These are phyloP conservation scores for Odiellus spinosus DNA, from an alignment of 2,888 invertebrate genomes.

Conservation along the genomic window DNA sequence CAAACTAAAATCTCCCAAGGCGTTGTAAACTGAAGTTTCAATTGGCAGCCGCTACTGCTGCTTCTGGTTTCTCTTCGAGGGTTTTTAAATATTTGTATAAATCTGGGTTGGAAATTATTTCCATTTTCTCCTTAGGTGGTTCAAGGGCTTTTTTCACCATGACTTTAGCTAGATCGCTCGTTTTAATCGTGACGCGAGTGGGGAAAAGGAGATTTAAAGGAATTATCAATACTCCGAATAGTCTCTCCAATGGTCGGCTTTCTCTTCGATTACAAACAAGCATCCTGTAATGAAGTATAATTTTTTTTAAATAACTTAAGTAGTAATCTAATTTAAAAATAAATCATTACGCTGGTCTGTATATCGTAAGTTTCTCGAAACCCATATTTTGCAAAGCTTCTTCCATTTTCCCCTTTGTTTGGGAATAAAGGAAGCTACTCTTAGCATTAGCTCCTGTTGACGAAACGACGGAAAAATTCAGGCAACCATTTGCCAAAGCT, in stretches of 20 bases:
- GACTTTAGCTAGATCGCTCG: background rate
- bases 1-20: no score
- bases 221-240: background rate
- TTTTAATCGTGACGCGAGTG: background rate
- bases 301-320: no score
- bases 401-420: slow-evolving; percentile 30
- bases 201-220: background rate
- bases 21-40: no score
- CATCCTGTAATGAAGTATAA: background rate
- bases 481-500: slow-evolving; percentile 32
- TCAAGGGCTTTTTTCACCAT: background rate
- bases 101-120: background rate
- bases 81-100: background rate
- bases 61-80: no score
- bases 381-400: background rate
- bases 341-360: background rate
- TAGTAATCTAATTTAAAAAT: no score
- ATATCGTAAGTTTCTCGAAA: background rate
- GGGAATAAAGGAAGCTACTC: slow-evolving; percentile 32
- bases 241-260: background rate
- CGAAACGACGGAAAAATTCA: slow-evolving; percentile 34
- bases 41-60: no score
- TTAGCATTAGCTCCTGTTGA: slow-evolving; percentile 35
- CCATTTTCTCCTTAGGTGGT: background rate
- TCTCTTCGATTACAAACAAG: background rate